phyloP scores from a whole-genome alignment of 2,113 vertebrate species.

The Periophthalmus modestus region DNA sequence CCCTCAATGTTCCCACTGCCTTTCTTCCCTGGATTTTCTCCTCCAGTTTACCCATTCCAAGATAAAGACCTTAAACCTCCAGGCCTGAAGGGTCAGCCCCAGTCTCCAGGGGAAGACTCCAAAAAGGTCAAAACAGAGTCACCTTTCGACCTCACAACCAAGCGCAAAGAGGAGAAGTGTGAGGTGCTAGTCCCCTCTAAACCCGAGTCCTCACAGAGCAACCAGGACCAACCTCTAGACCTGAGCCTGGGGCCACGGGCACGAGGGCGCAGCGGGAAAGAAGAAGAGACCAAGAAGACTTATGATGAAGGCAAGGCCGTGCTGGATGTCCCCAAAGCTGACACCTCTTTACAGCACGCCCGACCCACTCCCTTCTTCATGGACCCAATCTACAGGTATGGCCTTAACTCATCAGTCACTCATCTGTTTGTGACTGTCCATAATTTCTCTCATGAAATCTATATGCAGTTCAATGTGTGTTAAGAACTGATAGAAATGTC shows the following conservation, averaged over 20 bases:
- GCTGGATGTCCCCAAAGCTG: constrained; percentile 80
- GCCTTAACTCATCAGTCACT: constrained; percentile 15
- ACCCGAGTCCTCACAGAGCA: constrained; percentile 75
- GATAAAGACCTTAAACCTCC: constrained; percentile 90
- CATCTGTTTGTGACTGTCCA: background rate
- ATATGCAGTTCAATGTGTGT: constrained; percentile 24
- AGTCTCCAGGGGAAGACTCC: constrained; percentile 83
- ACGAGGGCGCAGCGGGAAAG: constrained; percentile 79
- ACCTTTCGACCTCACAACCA: constrained; percentile 97
- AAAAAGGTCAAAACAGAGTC: constrained; percentile 91
- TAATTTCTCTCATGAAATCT: background rate
- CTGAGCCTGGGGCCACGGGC: constrained; percentile 87
- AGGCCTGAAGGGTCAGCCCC: constrained; percentile 87
- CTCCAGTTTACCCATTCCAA: constrained; percentile 95
- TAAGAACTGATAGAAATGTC: constrained; percentile 83
- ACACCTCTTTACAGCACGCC: constrained; percentile 92
- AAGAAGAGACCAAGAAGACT: constrained; percentile 83
- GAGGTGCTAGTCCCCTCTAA: constrained; percentile 78
- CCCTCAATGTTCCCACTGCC: constrained; percentile 98
- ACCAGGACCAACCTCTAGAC: constrained; percentile 95
- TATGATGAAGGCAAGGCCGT: constrained; percentile 86
- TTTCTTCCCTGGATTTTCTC: constrained; percentile 98
- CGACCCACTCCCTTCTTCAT: constrained; percentile 98
- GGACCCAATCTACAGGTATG: constrained; percentile 99
- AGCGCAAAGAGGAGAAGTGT: constrained; percentile 90